phyloP scores from a whole-genome alignment of 2,113 vertebrate genomes.

The Micronisus gabar region DNA sequence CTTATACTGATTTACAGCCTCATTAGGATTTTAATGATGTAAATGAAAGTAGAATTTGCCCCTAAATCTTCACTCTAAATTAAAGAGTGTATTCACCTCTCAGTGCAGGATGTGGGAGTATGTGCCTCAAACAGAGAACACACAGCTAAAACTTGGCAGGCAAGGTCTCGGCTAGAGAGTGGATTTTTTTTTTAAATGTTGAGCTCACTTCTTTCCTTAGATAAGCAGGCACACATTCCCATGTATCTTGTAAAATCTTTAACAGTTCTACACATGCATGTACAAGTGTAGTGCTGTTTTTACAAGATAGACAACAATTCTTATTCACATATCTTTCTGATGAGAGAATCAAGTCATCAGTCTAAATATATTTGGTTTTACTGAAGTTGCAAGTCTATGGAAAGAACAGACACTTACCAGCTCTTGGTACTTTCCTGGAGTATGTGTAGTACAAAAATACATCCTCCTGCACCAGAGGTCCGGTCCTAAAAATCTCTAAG shows the following conservation, averaged over 20 bases:
- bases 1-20: conserved; percentile 27
- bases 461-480: not conserved
- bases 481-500: not conserved
- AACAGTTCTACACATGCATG: conserved; percentile 53
- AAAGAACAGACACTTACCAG: not conserved
- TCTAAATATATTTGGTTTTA: conserved; percentile 7
- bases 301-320: conserved; percentile 61
- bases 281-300: conserved; percentile 53
- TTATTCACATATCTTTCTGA: conserved; percentile 53
- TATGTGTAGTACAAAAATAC: not conserved
- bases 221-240: not conserved
- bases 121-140: not conserved
- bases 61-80: not conserved
- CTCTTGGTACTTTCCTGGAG: not conserved
- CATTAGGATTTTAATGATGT: conserved; percentile 46
- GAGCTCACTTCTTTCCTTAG: not conserved
- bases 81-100: not conserved
- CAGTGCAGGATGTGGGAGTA: not conserved
- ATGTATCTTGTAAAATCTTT: conserved; percentile 32
- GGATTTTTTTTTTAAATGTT: not conserved
- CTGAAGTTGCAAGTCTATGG: not conserved
- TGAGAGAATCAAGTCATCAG: conserved; percentile 54
- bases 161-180: not conserved
- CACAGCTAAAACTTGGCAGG: not conserved
- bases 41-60: not conserved